A percentile compares a stretch with the other conserved stretches of the same genome.
Evolutionary conservation across 37 sponge, comb jelly and placozoan genomes (phyloP).

Genomic region (Beroe ovata): DNA sequence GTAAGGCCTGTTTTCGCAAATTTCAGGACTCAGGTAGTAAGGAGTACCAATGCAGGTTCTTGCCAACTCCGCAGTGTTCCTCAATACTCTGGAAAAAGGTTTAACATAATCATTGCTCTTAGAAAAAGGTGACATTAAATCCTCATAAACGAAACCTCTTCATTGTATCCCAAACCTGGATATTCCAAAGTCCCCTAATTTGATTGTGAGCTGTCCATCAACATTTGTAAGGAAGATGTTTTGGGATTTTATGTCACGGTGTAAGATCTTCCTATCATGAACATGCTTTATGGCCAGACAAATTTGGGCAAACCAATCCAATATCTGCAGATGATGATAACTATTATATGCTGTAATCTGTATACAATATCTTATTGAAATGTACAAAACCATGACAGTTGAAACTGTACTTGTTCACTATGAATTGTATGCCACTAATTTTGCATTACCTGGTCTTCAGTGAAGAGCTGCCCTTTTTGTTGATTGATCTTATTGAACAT

Average conservation of each 20-base stretch:
- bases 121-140: too few species aligned
- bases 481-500: slow-evolving; percentile 83
- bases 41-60: slow-evolving; percentile 98
- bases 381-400: too few species aligned
- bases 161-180: slow-evolving; percentile 67
- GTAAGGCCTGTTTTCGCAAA: slow-evolving; percentile 96
- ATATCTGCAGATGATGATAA: slow-evolving; percentile 69
- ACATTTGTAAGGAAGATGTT: slow-evolving; percentile 84
- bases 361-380: too few species aligned
- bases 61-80: slow-evolving; percentile 91
- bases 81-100: slow-evolving; percentile 23
- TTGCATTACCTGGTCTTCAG: slow-evolving; percentile 83
- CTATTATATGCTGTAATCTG: too few species aligned
- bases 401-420: too few species aligned
- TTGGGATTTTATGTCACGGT: slow-evolving; percentile 96
- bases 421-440: not conserved
- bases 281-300: slow-evolving; percentile 93
- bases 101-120: too few species aligned
- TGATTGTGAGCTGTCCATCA: slow-evolving; percentile 74
- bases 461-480: slow-evolving; percentile 77
- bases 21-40: slow-evolving; percentile 97
- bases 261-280: slow-evolving; percentile 95
- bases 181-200: slow-evolving; percentile 97
- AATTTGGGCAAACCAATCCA: slow-evolving; percentile 96
- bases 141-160: too few species aligned